These are phyloP conservation scores for Lordiphosa mommai DNA, from an alignment of 1,140 invertebrate genomes.

Conservation along the genomic window DNA sequence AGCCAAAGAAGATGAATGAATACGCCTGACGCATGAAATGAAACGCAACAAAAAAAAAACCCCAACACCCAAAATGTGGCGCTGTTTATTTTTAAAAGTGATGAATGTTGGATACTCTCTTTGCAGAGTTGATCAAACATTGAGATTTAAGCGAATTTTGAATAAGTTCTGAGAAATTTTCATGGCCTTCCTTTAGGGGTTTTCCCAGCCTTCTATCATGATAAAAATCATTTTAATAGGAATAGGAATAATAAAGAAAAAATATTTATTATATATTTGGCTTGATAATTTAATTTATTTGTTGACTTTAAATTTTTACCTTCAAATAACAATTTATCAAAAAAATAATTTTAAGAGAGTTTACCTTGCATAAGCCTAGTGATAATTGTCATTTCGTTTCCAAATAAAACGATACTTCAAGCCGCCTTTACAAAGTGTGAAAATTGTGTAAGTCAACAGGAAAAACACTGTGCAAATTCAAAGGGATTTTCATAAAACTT, in stretches of 20 bases:
- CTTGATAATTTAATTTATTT: too few species aligned
- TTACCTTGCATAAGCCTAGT: too few species aligned
- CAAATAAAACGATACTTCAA: neutral
- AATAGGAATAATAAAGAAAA: too few species aligned
- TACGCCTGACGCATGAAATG: conserved; percentile 56
- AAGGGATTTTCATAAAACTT: conserved; percentile 70
- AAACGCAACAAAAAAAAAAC: conserved; percentile 15
- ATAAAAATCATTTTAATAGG: too few species aligned
- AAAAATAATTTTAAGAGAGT: too few species aligned
- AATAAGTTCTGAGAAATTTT: neutral
- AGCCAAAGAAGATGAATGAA: conserved; percentile 72
- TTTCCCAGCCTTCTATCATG: too few species aligned
- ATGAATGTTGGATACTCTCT: conserved; percentile 14
- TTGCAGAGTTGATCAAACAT: neutral
- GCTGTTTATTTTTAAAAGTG: neutral
- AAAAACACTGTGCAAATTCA: conserved; percentile 37
- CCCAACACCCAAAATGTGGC: neutral
- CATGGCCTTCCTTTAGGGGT: too few species aligned
- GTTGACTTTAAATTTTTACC: too few species aligned
- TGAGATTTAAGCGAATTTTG: too few species aligned
- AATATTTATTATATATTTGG: too few species aligned
- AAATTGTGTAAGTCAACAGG: conserved; percentile 21
- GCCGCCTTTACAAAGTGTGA: conserved; percentile 16
- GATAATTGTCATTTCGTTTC: too few species aligned
- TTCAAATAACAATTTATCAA: too few species aligned